Evolutionary conservation across 2,888 invertebrate species (phyloP).

Genomic region (Melieria crassipennis): DNA sequence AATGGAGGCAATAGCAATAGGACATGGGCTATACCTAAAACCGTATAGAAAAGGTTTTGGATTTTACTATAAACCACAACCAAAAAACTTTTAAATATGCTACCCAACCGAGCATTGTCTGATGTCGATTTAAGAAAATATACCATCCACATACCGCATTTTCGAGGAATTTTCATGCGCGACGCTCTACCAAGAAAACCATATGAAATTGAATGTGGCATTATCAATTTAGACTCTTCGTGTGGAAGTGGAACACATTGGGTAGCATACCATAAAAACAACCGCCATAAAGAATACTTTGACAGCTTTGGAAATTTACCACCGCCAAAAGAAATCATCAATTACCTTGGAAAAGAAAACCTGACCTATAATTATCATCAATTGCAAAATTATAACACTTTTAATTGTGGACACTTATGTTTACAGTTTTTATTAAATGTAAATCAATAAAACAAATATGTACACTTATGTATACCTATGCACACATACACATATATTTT

Average conservation of each 20-base stretch:
- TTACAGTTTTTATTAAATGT: conserved; percentile 17
- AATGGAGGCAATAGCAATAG: conserved; percentile 49
- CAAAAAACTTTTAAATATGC: conserved; percentile 46
- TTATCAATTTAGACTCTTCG: conserved; percentile 47
- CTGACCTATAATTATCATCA: conserved; percentile 49
- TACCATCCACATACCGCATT: conserved; percentile 52
- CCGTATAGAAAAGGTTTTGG: conserved; percentile 41
- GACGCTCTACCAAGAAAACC: conserved; percentile 31
- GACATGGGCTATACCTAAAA: conserved; percentile 45
- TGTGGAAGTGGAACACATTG: no score
- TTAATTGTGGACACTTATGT: conserved; percentile 35
- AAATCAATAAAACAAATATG: no score
- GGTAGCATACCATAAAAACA: conserved; percentile 52
- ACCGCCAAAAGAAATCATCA: conserved; percentile 51
- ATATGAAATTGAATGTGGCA: conserved; percentile 30
- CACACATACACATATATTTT: no score
- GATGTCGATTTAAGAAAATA: conserved; percentile 51
- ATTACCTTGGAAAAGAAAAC: conserved; percentile 44
- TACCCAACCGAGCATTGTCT: conserved; percentile 43
- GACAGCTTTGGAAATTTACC: conserved; percentile 59
- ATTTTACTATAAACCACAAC: conserved; percentile 37
- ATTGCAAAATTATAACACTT: conserved; percentile 47
- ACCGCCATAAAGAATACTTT: conserved; percentile 53
- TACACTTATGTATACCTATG: no score
- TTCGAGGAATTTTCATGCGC: no score